Evolutionary conservation across 2,888 invertebrate species (phyloP).

Genomic region (Chelonus formosanus): DNA sequence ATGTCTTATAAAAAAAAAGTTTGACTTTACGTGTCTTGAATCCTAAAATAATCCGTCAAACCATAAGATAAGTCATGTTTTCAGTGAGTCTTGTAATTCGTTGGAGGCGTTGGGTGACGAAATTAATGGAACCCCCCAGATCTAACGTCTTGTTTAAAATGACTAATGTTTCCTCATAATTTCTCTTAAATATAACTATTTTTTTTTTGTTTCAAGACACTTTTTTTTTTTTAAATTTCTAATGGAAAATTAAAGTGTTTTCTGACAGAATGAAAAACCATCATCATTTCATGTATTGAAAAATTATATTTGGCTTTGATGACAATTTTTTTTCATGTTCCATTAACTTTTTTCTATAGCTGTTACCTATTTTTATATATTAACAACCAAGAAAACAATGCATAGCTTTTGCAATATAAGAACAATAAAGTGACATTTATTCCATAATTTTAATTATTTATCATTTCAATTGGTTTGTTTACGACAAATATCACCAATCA

Average conservation of each 20-base stretch:
- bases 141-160: constrained; percentile 56
- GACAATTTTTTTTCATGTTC: too few relatives aligned
- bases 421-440: too few relatives aligned
- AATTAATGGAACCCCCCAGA: constrained; percentile 52
- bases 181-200: constrained; percentile 11
- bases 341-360: too few relatives aligned
- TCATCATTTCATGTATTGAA: too few relatives aligned
- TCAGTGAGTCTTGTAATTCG: constrained; percentile 52
- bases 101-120: constrained; percentile 45
- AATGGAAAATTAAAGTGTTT: too few relatives aligned
- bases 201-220: constrained; percentile 18
- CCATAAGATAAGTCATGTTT: constrained; percentile 49
- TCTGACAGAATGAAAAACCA: too few relatives aligned
- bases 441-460: too few relatives aligned
- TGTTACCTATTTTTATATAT: too few relatives aligned
- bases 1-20: neutral
- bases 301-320: too few relatives aligned
- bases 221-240: neutral
- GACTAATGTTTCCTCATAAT: constrained; percentile 46
- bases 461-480: too few relatives aligned
- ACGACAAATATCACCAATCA: constrained; percentile 43
- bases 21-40: constrained; percentile 36
- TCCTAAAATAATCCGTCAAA: constrained; percentile 58
- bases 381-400: too few relatives aligned
- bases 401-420: too few relatives aligned